phyloP scores from a whole-genome alignment of 2,888 invertebrate genomes.

The Ecliptopera silaceata region DNA sequence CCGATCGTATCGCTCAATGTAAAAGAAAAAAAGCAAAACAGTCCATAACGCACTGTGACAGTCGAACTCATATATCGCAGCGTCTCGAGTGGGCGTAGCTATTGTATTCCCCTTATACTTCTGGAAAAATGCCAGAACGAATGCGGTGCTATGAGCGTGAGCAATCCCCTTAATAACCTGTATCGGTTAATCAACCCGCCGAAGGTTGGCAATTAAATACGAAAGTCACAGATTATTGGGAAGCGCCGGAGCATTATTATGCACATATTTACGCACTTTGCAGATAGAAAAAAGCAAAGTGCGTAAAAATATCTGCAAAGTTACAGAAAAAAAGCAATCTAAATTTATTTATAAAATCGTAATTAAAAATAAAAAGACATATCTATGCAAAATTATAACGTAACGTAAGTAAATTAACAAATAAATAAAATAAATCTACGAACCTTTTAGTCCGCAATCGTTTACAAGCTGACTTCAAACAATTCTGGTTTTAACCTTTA shows the following conservation, averaged over 20 bases:
- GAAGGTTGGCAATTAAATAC: conserved; percentile 63
- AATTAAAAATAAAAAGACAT: no score
- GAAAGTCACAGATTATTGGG: conserved; percentile 31
- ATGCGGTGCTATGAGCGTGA: conserved; percentile 72
- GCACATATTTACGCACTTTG: no score
- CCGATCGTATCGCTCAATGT: conserved; percentile 23
- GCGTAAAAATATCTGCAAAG: no score
- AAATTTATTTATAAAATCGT: no score
- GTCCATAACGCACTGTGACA: conserved; percentile 41
- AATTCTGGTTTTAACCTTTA: no score
- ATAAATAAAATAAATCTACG: no score
- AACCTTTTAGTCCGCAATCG: no score
- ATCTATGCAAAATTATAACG: no score
- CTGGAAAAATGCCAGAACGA: conserved; percentile 71
- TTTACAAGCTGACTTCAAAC: no score
- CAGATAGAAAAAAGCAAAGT: no score
- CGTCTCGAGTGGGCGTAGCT: conserved; percentile 58
- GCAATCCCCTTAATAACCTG: conserved; percentile 74
- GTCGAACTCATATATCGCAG: conserved; percentile 55
- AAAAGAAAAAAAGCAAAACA: conserved; percentile 12
- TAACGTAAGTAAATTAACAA: no score
- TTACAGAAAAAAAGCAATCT: no score
- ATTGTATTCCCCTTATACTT: conserved; percentile 56
- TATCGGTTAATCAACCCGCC: conserved; percentile 77
- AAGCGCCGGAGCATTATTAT: not conserved